Percentiles rank a stretch among this genome's conserved stretches.
Conservation (phyloP, 2,113 vertebrate species). For the Malurus cyaneus region DNA sequence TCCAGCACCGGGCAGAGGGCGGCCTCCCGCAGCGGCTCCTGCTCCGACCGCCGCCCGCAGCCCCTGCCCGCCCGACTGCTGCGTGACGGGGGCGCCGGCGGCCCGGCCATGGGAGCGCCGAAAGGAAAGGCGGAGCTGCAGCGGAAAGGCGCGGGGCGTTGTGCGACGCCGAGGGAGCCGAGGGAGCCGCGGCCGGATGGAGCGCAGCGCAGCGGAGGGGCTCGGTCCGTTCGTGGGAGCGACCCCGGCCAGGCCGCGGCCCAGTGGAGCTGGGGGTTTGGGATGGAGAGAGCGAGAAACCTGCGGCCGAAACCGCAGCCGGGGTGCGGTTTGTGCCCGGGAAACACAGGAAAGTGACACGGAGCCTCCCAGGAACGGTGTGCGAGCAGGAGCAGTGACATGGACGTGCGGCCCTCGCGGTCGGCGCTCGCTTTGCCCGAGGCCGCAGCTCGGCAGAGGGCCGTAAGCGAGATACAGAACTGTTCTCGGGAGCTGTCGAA, state of each 20-base stretch:
- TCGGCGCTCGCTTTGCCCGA: neutral
- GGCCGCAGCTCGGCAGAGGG: neutral
- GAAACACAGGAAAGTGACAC: fast-evolving
- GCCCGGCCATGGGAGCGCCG: slow-evolving; percentile 32
- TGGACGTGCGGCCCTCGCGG: fast-evolving
- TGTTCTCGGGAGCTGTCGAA: neutral
- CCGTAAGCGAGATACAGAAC: fast-evolving
- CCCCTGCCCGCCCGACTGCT: slow-evolving; percentile 68
- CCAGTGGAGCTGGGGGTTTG: fast-evolving
- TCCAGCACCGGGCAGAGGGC: slow-evolving; percentile 75
- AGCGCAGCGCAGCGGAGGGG: fast-evolving
- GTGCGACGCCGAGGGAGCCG: neutral
- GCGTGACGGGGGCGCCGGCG: slow-evolving; percentile 67
- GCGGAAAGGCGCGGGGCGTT: neutral
- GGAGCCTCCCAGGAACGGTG: fast-evolving
- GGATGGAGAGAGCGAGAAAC: fast-evolving
- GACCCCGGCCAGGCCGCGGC: no score
- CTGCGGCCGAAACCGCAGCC: no score
- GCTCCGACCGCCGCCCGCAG: neutral
- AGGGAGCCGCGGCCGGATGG: neutral
- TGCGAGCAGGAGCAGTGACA: fast-evolving
- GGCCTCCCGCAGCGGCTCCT: slow-evolving; percentile 43
- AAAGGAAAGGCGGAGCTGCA: neutral
- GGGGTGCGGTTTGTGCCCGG: fast-evolving
- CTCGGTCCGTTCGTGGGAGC: neutral